A percentile compares a stretch with the other conserved stretches of the same genome.
Evolutionary conservation across 2,797 vertebrate genomes (phyloP).

Genomic region (Margarornis squamiger): DNA sequence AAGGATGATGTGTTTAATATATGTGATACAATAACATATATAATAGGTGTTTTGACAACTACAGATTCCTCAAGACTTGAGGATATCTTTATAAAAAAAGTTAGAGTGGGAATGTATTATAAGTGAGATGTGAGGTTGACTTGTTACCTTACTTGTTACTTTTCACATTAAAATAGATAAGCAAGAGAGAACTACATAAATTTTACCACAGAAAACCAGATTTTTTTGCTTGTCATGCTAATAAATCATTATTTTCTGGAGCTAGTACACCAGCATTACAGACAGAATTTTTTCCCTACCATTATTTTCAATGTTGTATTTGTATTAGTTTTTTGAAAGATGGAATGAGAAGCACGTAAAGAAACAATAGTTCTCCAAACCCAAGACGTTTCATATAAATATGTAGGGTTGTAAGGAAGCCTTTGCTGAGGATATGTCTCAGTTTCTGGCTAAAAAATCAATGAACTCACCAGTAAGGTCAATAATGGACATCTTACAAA

Average conservation of each 20-base stretch:
- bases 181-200: not conserved
- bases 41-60: not conserved
- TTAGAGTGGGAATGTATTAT: not conserved
- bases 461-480: not conserved
- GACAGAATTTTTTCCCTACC: not conserved
- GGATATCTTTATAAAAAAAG: rapidly evolving
- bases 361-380: not conserved
- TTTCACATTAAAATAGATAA: not conserved
- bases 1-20: not conserved
- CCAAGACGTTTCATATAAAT: not conserved
- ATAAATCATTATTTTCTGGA: not conserved
- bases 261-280: not conserved
- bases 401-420: not conserved
- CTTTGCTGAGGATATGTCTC: not conserved
- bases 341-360: not conserved
- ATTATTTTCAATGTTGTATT: not conserved
- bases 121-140: not conserved
- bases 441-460: not conserved
- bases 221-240: not conserved
- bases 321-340: not conserved
- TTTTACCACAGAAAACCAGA: not conserved
- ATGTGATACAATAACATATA: not conserved
- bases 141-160: not conserved
- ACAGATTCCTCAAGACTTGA: not conserved
- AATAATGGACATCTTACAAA: not conserved